A percentile compares a stretch with the other conserved stretches of the same genome.
phyloP scores from a whole-genome alignment of 2,797 vertebrate species.

The Ceryle rudis region DNA sequence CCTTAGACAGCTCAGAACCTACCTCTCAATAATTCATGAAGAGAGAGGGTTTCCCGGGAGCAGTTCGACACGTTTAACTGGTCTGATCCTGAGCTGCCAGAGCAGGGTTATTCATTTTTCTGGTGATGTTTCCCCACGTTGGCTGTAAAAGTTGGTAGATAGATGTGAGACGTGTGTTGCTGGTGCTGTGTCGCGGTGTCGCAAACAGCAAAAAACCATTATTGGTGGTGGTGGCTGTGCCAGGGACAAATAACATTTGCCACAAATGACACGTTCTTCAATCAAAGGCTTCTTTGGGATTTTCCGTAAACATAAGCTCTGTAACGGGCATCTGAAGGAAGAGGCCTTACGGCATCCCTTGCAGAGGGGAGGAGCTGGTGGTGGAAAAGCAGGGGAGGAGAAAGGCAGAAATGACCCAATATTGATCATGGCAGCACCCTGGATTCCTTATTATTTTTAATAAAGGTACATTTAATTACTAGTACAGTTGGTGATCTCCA shows the following conservation, averaged over 20 bases:
- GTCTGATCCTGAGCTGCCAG: background rate
- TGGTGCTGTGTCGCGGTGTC: background rate
- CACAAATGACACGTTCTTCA: background rate
- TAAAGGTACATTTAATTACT: background rate
- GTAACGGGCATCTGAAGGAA: background rate
- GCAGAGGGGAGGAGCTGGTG: background rate
- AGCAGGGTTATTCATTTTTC: background rate
- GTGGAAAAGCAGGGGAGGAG: background rate
- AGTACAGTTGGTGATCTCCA: background rate
- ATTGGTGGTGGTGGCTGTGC: background rate
- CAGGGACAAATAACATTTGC: background rate
- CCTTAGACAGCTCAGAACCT: background rate
- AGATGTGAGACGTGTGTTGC: background rate
- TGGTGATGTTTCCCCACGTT: background rate
- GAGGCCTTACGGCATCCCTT: background rate
- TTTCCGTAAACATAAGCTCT: background rate
- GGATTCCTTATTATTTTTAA: background rate
- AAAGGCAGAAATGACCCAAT: background rate
- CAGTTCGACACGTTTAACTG: background rate
- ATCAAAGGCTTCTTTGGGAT: background rate
- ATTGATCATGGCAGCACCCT: background rate
- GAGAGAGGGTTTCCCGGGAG: background rate
- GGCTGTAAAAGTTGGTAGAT: background rate
- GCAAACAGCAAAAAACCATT: background rate
- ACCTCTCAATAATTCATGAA: background rate